Conservation (phyloP, 1,140 invertebrate genomes). For the Dolichoris vasculosae region DNA sequence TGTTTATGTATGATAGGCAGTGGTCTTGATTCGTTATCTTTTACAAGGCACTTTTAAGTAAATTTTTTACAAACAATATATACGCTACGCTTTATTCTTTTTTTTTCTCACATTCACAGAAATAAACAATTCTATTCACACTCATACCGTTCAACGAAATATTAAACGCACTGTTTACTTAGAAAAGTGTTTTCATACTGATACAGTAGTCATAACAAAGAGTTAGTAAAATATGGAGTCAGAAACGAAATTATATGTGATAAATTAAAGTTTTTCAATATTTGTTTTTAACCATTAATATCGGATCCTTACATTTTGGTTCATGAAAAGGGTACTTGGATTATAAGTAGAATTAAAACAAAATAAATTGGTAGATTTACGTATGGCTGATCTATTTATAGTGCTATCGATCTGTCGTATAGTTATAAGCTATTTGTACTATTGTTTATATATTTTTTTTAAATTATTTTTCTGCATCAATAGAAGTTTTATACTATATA, state of each 20-base stretch:
- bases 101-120: not conserved
- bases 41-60: not conserved
- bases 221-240: not conserved
- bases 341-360: not conserved
- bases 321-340: not conserved
- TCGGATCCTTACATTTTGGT: no score
- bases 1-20: constrained; percentile 1
- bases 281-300: not conserved
- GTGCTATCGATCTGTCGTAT: not conserved
- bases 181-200: no score
- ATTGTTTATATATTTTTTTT: not conserved
- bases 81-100: not conserved
- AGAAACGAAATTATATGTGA: not conserved
- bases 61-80: not conserved
- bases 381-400: not conserved
- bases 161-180: no score
- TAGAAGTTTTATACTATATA: no score
- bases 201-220: not conserved
- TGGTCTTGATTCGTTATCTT: not conserved
- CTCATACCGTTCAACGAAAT: not conserved
- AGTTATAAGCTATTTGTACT: not conserved
- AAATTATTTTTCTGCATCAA: not conserved
- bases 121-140: not conserved
- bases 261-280: not conserved
- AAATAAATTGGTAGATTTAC: not conserved